A percentile compares a stretch with the other conserved stretches of the same genome.
Conservation (phyloP, 2,113 vertebrate species). For the Thomomys bottae region DNA sequence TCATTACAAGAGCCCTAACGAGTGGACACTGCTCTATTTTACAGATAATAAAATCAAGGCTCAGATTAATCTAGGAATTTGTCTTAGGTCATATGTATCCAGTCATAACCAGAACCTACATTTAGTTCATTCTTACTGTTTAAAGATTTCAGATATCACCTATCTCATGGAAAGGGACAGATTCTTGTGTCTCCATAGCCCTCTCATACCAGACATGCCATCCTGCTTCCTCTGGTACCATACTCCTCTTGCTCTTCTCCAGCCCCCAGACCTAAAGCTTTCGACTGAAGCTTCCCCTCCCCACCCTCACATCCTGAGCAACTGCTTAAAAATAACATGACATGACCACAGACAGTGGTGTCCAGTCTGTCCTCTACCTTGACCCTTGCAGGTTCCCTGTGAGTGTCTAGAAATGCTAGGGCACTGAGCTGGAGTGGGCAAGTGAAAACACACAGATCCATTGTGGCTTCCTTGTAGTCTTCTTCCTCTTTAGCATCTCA, state of each 20-base stretch:
- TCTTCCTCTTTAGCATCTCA: background rate
- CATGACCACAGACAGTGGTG: background rate
- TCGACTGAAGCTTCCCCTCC: background rate
- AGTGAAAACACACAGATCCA: background rate
- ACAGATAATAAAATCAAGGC: slow-evolving; percentile 19
- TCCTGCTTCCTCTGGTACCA: no score
- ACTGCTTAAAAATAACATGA: background rate
- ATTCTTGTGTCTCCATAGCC: no score
- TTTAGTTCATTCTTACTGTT: background rate
- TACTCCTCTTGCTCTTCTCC: background rate
- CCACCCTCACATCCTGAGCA: background rate
- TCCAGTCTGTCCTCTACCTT: background rate
- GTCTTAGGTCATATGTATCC: background rate
- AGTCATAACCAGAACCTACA: background rate
- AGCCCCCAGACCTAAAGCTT: background rate
- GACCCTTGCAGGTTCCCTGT: background rate
- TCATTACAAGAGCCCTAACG: background rate
- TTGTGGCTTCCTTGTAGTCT: background rate
- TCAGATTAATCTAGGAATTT: background rate
- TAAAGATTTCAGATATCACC: slow-evolving; percentile 28
- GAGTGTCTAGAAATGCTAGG: background rate
- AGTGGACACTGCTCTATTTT: background rate
- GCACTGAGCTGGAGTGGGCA: background rate
- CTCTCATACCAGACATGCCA: background rate
- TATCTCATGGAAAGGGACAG: background rate